Evolutionary conservation across 2,113 vertebrate species (phyloP).

Genomic region (Gavia stellata): DNA sequence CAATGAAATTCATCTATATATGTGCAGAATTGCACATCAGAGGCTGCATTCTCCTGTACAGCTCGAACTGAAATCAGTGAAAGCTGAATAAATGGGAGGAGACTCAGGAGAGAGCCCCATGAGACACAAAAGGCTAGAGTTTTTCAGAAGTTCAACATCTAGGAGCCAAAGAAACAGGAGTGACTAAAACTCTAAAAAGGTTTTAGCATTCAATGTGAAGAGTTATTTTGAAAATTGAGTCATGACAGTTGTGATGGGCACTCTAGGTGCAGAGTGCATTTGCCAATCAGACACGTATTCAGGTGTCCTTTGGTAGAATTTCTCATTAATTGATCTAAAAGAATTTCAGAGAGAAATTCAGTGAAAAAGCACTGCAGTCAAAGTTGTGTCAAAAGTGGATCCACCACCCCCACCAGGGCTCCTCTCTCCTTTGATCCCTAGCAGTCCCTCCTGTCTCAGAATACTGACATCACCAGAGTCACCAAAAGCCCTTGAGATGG

Average conservation of each 20-base stretch:
- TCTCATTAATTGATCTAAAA: neutral
- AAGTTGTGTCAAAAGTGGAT: neutral
- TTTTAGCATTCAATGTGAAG: neutral
- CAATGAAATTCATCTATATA: neutral
- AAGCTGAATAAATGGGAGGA: neutral
- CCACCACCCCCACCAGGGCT: neutral
- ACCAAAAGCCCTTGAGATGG: neutral
- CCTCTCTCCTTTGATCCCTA: neutral
- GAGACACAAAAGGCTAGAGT: neutral
- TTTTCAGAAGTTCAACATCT: neutral
- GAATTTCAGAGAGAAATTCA: neutral
- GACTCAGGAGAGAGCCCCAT: neutral
- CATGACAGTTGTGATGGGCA: neutral
- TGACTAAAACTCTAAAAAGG: neutral
- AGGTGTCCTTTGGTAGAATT: neutral
- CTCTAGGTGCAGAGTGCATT: neutral
- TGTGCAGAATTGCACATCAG: neutral
- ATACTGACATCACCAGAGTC: too few species aligned
- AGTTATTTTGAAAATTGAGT: neutral
- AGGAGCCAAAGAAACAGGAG: neutral
- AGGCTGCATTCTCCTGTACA: neutral
- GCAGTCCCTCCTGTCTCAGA: neutral
- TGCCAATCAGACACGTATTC: neutral
- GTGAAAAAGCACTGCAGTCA: neutral
- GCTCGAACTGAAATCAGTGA: neutral